phyloP scores from a whole-genome alignment of 2,113 vertebrate genomes.

The Pelobates fuscus region DNA sequence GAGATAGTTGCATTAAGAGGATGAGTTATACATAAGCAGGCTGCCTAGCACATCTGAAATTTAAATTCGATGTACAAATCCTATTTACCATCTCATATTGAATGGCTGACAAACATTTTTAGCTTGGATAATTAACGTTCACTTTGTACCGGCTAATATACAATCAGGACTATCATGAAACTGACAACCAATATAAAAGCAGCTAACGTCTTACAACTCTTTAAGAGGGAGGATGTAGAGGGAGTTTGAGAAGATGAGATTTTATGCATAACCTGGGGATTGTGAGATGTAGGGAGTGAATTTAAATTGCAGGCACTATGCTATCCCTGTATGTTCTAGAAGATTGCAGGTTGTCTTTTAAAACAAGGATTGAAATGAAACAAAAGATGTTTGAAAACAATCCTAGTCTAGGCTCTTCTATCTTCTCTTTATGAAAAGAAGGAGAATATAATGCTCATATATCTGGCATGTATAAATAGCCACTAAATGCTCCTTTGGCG shows the following conservation, averaged over 20 bases:
- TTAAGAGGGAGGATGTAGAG: not conserved
- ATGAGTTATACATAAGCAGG: constrained; percentile 10
- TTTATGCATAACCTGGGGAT: not conserved
- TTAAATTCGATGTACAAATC: constrained; percentile 17
- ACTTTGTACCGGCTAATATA: constrained; percentile 11
- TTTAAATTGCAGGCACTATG: constrained; percentile 4
- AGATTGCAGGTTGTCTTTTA: not conserved
- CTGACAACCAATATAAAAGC: constrained; percentile 11
- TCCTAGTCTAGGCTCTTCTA: too few species aligned
- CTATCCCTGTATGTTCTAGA: not conserved
- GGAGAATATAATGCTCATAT: too few species aligned
- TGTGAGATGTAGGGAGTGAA: not conserved
- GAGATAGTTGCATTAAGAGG: constrained; percentile 33
- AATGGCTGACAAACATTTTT: constrained; percentile 15
- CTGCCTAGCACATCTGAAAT: constrained; percentile 19
- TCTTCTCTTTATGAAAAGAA: too few species aligned
- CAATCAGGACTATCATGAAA: not conserved
- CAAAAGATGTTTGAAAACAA: not conserved
- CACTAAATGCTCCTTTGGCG: too few species aligned
- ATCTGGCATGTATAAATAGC: too few species aligned
- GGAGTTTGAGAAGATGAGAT: not conserved
- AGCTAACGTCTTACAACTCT: not conserved
- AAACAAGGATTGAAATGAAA: not conserved
- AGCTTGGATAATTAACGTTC: constrained; percentile 1
- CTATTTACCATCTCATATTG: constrained; percentile 12